A percentile compares a stretch with the other conserved stretches of the same genome.
phyloP scores from a whole-genome alignment of 2,113 vertebrate species.

The Siniperca chuatsi region DNA sequence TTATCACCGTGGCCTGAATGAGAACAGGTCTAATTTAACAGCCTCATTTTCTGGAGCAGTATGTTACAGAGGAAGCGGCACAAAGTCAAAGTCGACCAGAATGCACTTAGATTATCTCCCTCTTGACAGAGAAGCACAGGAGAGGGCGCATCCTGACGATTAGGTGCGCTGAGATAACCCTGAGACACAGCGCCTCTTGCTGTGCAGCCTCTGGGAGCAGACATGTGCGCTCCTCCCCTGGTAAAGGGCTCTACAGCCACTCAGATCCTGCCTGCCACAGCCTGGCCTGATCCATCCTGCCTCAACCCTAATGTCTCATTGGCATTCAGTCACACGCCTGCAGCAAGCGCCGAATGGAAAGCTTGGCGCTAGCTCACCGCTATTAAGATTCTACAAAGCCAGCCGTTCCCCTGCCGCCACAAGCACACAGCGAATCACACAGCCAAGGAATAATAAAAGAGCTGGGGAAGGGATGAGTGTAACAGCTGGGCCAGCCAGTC shows the following conservation, averaged over 20 bases:
- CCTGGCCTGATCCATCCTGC: conserved; percentile 50
- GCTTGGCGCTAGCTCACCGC: conserved; percentile 64
- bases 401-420: conserved; percentile 72
- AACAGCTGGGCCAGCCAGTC: conserved; percentile 63
- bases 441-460: conserved; percentile 76
- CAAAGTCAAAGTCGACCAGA: conserved; percentile 44
- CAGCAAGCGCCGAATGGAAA: conserved; percentile 58
- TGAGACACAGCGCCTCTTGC: conserved; percentile 28
- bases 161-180: conserved; percentile 64
- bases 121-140: conserved; percentile 41
- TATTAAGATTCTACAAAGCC: conserved; percentile 82
- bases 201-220: conserved; percentile 48
- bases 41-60: conserved; percentile 23
- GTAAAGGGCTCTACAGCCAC: conserved; percentile 63
- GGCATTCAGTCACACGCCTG: conserved; percentile 76
- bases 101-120: conserved; percentile 60
- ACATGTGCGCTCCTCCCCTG: conserved; percentile 40
- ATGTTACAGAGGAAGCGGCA: conserved; percentile 32
- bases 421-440: conserved; percentile 69
- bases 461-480: conserved; percentile 48
- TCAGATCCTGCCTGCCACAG: conserved; percentile 42
- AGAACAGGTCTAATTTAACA: conserved; percentile 38
- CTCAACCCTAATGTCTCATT: conserved; percentile 75
- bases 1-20: conserved; percentile 48
- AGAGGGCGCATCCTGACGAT: conserved; percentile 40